phyloP scores from a whole-genome alignment of 1,140 invertebrate species.

The Lepidurus arcticus region DNA sequence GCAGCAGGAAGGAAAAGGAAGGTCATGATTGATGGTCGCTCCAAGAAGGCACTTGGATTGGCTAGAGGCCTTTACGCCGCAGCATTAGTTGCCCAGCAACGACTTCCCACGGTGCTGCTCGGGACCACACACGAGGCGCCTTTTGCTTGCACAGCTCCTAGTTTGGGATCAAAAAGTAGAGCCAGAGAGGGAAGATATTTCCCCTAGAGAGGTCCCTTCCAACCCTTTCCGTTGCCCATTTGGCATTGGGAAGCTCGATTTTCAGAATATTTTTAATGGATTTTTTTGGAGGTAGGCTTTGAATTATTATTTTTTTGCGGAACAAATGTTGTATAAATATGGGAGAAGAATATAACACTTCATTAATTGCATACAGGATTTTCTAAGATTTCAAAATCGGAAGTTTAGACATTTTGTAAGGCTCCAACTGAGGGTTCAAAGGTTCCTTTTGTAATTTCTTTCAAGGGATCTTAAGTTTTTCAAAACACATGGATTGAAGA shows the following conservation, averaged over 20 bases:
- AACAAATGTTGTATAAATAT: too few relatives aligned
- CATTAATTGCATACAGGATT: too few relatives aligned
- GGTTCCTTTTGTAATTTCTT: too few relatives aligned
- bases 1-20: conserved; percentile 20
- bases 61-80: conserved; percentile 20
- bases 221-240: not conserved
- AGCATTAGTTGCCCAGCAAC: conserved; percentile 21
- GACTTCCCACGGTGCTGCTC: conserved; percentile 12
- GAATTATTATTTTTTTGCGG: too few relatives aligned
- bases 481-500: not conserved
- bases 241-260: not conserved
- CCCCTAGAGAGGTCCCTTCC: not conserved
- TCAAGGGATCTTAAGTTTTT: not conserved
- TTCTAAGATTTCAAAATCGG: too few relatives aligned
- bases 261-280: too few relatives aligned
- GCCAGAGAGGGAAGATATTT: not conserved
- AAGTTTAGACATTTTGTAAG: too few relatives aligned
- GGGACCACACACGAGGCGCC: conserved; percentile 16
- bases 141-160: conserved; percentile 18
- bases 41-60: conserved; percentile 21
- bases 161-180: not conserved
- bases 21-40: conserved; percentile 21
- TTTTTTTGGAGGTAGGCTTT: too few relatives aligned
- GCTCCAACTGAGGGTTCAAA: too few relatives aligned
- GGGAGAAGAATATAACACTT: too few relatives aligned